Percentiles rank a stretch among this genome's conserved stretches.
phyloP scores from a whole-genome alignment of 2,888 invertebrate genomes.

The Unio delphinus region DNA sequence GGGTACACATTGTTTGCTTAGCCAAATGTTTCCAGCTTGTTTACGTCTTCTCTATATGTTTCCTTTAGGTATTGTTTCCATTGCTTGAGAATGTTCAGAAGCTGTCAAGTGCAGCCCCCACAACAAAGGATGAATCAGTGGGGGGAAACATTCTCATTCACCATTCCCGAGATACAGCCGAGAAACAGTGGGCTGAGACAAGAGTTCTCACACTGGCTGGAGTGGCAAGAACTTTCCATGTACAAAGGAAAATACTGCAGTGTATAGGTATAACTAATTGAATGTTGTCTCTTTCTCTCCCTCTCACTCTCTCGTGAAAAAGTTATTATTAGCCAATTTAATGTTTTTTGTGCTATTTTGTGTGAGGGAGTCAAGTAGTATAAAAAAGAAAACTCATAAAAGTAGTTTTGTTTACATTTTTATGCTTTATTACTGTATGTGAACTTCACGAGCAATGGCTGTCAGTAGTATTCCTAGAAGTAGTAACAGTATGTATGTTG shows the following conservation, averaged over 20 bases:
- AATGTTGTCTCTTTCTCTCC: too few relatives aligned
- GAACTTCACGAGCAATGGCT: too few relatives aligned
- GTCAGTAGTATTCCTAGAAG: too few relatives aligned
- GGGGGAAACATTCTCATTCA: constrained; percentile 95
- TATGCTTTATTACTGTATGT: too few relatives aligned
- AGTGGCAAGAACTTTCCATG: constrained; percentile 93
- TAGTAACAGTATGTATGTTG: too few relatives aligned
- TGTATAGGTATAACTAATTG: not conserved
- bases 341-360: too few relatives aligned
- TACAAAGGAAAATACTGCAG: constrained; percentile 85
- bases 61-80: constrained; percentile 86
- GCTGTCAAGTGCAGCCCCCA: constrained; percentile 74
- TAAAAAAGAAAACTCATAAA: too few relatives aligned
- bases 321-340: too few relatives aligned
- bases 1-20: not conserved
- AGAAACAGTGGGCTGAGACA: constrained; percentile 99
- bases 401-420: too few relatives aligned
- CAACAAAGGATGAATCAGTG: constrained; percentile 59
- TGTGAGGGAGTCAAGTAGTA: too few relatives aligned
- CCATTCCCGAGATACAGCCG: constrained; percentile 97
- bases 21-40: not conserved
- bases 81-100: constrained; percentile 90
- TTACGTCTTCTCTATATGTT: not conserved
- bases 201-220: constrained; percentile 82
- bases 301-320: too few relatives aligned